Evolutionary conservation across 1,140 invertebrate genomes (phyloP).

Genomic region (Dufourea novaeangliae): DNA sequence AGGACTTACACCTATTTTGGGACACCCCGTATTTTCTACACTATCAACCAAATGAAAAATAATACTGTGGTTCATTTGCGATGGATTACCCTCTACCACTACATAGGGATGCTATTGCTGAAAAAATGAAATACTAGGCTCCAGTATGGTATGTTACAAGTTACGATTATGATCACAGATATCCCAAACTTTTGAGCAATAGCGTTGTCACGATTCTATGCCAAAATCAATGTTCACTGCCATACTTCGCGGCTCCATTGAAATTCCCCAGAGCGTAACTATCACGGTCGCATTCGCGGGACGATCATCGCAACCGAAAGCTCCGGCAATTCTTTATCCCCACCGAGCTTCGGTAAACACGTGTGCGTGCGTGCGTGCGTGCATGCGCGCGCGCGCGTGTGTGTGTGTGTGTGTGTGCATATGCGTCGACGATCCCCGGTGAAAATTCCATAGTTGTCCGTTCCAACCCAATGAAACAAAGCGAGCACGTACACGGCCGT

Average conservation of each 20-base stretch:
- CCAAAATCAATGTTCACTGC: not conserved
- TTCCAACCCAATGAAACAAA: not conserved
- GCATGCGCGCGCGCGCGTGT: constrained; percentile 11
- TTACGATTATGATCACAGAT: too few species aligned
- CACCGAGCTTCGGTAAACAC: too few species aligned
- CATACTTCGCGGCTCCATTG: constrained; percentile 19
- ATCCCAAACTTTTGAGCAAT: not conserved
- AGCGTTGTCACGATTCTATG: not conserved
- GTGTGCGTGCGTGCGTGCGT: too few species aligned
- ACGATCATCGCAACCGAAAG: constrained; percentile 37
- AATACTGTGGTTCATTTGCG: too few species aligned
- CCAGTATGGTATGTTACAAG: too few species aligned
- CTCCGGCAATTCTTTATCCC: constrained; percentile 50
- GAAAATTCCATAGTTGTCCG: not conserved
- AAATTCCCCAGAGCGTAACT: constrained; percentile 44
- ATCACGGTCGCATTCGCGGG: constrained; percentile 25
- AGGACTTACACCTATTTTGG: too few species aligned
- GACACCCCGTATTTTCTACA: too few species aligned
- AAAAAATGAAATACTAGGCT: too few species aligned
- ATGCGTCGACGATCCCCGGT: not conserved
- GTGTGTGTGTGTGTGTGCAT: too few species aligned
- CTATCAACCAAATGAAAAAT: too few species aligned
- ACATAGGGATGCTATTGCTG: too few species aligned
- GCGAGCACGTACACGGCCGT: not conserved
- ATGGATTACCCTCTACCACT: too few species aligned